Conservation (phyloP, 2,797 vertebrate genomes). For the Neostethus bicornis region DNA sequence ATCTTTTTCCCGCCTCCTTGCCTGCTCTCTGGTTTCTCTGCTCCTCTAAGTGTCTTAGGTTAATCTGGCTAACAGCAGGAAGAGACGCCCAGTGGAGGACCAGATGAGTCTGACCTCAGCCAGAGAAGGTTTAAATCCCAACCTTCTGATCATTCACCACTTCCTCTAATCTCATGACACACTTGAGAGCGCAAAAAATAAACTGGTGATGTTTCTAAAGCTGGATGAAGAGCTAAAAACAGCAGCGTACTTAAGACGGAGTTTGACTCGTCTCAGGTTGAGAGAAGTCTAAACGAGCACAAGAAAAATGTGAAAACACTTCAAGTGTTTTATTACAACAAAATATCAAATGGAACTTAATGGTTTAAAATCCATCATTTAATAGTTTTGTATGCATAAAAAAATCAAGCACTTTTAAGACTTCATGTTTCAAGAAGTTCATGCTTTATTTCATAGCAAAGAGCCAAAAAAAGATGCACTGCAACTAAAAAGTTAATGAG, state of each 20-base stretch:
- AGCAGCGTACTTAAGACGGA: neutral
- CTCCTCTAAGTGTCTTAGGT: slow-evolving; percentile 55
- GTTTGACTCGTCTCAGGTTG: no score
- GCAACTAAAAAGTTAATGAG: no score
- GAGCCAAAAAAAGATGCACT: no score
- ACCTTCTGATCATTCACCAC: slow-evolving; percentile 45
- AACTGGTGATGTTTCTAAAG: neutral
- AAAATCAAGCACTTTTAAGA: no score
- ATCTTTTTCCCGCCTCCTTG: neutral
- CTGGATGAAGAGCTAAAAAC: neutral
- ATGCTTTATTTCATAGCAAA: no score
- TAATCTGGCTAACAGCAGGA: slow-evolving; percentile 59
- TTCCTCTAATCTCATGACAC: slow-evolving; percentile 18
- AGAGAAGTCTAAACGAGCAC: no score
- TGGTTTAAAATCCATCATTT: no score
- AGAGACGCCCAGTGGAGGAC: slow-evolving; percentile 8
- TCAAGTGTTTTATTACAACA: no score
- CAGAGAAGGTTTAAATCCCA: slow-evolving; percentile 27
- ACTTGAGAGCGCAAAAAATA: slow-evolving; percentile 12
- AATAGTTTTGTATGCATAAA: no score
- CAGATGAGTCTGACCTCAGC: slow-evolving; percentile 8
- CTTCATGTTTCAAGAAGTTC: no score
- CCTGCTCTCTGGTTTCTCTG: slow-evolving; percentile 4
- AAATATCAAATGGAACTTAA: no score
- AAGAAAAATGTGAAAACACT: no score